These are phyloP conservation scores for Ctenodactylus gundi DNA, from an alignment of 2,113 vertebrate species.

Conservation along the genomic window DNA sequence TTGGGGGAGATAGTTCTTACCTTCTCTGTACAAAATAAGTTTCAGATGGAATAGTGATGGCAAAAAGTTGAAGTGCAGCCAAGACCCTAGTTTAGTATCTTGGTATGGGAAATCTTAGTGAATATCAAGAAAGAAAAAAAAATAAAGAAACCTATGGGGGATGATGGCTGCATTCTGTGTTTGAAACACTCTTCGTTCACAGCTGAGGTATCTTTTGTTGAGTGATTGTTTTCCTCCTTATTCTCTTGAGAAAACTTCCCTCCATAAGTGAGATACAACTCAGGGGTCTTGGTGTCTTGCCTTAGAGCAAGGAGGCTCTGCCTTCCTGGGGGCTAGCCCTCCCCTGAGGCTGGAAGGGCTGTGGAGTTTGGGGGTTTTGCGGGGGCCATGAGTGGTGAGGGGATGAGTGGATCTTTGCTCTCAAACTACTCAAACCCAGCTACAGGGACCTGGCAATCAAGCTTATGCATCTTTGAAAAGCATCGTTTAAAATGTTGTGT, in stretches of 20 bases:
- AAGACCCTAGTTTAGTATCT: background rate
- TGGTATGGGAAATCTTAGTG: background rate
- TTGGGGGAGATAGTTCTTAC: background rate
- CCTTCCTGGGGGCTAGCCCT: no score
- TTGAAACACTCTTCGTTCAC: background rate
- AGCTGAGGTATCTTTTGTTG: background rate
- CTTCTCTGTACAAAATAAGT: background rate
- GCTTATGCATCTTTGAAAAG: rapidly evolving
- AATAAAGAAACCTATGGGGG: background rate
- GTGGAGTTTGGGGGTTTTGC: background rate
- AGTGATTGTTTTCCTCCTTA: background rate
- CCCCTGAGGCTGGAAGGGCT: background rate
- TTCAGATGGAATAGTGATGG: background rate
- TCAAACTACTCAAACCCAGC: background rate
- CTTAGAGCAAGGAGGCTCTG: background rate
- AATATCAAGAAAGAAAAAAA: background rate
- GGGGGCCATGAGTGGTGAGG: no score
- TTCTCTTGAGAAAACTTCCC: background rate
- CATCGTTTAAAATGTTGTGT: background rate
- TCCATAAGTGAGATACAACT: background rate
- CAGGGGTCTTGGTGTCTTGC: background rate
- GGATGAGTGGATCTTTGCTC: background rate
- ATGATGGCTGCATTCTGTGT: background rate
- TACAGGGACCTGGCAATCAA: background rate
- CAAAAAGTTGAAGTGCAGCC: background rate